Evolutionary conservation across 2,888 invertebrate species (phyloP), one percentile per base, ranked within the genome.

Genomic region (Atethmia centrago): DNA sequence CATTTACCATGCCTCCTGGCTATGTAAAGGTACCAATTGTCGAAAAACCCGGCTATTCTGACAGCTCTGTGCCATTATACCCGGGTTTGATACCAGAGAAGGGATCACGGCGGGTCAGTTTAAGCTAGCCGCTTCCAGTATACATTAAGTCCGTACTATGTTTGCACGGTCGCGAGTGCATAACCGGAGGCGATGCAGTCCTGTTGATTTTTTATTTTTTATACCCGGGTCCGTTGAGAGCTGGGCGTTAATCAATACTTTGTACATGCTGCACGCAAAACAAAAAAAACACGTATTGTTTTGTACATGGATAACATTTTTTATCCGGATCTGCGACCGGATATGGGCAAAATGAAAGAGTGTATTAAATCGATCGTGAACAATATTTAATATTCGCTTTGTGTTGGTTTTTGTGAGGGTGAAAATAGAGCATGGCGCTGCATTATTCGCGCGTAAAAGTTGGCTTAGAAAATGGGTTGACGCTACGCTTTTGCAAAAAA

Each of bases 191-290:
- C 92, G 80, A 88, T 92, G 92, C 93, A 92, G 90, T 86, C 85
- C 88, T 63, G 89, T 86, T 88, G 88, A 88, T 90, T 92, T 91
- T 93, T 92, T 92, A 89, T 92, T 93, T 93, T 93, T 93, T 92
- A 93, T 92, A 88, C 90, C 88, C 88, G 83, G 84, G 84, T 79
- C 87, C 89, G 92, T 85, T 90, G 90, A 91, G 90, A 90, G 92
- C 87, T 81, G 88, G 86, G 85, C 91, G 88, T 92, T 94, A 92
- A 94, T 94, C 94, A 94, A 94, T 94, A 94, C 91, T 89, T 90
- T 90, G 88, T 88, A 87, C 88, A 88, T 82, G 84, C 88, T 87
- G 84, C 86, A 88, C 84, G 84, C 79, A 86, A 90, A 90, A 88
- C 83, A 87, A 88, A 82, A 88, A 89, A 86, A 73, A 70, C 77